Evolutionary conservation across 1,140 invertebrate species (phyloP).

Genomic region (Tenebrio molitor): DNA sequence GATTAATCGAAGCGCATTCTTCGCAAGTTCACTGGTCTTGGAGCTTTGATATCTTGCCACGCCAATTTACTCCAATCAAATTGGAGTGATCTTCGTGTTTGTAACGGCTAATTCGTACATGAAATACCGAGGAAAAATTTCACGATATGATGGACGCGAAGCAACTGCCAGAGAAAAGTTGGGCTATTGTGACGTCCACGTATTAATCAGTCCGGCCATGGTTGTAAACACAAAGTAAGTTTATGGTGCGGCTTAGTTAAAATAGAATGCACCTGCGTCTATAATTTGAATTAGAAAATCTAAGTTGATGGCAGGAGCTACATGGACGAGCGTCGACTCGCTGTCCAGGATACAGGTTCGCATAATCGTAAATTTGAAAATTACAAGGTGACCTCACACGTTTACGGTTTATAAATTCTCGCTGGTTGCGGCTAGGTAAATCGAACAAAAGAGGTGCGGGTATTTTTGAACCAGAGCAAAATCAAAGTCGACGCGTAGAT

Average conservation of each 20-base stretch:
- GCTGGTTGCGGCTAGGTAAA: too few species aligned
- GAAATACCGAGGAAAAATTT: too few species aligned
- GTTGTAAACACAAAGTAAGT: constrained; percentile 31
- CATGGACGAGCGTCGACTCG: too few species aligned
- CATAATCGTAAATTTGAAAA: too few species aligned
- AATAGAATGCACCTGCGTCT: constrained; percentile 50
- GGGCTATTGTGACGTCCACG: not conserved
- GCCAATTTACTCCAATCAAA: not conserved
- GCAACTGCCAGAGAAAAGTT: not conserved
- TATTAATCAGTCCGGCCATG: not conserved
- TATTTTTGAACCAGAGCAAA: too few species aligned
- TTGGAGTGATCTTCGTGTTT: constrained; percentile 38
- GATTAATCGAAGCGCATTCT: constrained; percentile 31
- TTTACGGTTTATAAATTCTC: too few species aligned
- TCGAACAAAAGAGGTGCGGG: too few species aligned
- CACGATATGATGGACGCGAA: too few species aligned
- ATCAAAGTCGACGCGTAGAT: too few species aligned
- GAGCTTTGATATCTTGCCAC: constrained; percentile 40
- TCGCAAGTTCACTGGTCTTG: constrained; percentile 29
- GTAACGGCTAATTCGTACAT: constrained; percentile 38
- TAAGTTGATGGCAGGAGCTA: not conserved
- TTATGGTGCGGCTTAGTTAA: constrained; percentile 21
- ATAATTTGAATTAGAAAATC: constrained; percentile 47
- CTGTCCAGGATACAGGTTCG: too few species aligned
- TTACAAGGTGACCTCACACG: too few species aligned